Conservation (phyloP, 2,888 invertebrate species). For the Physocephala rufipes region DNA sequence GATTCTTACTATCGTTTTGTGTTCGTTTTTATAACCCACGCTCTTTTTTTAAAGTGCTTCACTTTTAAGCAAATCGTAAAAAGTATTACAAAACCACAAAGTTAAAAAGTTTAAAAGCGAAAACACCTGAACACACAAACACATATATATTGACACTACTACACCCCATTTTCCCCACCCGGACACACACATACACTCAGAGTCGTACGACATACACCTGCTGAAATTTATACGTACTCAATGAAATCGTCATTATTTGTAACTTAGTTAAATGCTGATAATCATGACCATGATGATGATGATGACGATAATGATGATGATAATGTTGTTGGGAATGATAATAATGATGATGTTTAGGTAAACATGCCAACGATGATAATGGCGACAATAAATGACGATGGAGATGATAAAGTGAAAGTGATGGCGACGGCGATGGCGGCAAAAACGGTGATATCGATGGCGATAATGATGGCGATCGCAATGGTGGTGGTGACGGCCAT, state of each 20-base stretch:
- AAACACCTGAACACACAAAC: neutral
- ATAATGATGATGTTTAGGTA: too few relatives aligned
- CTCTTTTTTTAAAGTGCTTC: neutral
- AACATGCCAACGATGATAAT: too few relatives aligned
- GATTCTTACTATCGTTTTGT: too few relatives aligned
- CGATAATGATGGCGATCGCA: neutral
- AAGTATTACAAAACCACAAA: neutral
- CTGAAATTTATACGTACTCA: neutral
- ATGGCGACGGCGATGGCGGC: neutral
- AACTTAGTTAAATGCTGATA: neutral
- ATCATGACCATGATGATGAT: neutral
- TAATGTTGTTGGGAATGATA: neutral
- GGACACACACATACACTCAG: neutral
- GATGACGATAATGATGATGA: neutral
- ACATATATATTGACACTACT: neutral
- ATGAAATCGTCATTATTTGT: neutral
- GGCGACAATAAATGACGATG: too few relatives aligned
- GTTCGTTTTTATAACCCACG: neutral
- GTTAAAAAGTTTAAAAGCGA: slow-evolving; percentile 1
- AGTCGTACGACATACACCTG: neutral
- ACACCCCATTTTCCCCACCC: neutral
- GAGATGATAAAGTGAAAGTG: too few relatives aligned
- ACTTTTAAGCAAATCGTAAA: neutral
- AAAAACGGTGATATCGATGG: neutral
- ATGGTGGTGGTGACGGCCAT: neutral